Evolutionary conservation across 2,888 invertebrate species (phyloP), one percentile per base, ranked within the genome.

Genomic region (Chesias legatella): DNA sequence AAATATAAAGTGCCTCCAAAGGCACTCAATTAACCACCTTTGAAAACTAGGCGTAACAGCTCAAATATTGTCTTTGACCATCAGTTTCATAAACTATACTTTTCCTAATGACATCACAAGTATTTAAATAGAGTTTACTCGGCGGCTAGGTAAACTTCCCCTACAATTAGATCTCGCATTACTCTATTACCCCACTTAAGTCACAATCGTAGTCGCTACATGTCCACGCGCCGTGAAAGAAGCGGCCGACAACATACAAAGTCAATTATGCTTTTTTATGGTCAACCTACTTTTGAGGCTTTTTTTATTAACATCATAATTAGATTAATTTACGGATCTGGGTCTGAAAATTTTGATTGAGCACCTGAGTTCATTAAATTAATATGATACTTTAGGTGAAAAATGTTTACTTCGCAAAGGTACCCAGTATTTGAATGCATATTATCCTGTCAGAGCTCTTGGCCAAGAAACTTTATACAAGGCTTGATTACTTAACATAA

Each of bases 241-340:
- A 44, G 39, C 31, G 21, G 43, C 36, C 43, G 41, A 46, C 38
- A 32, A 48, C 44, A 48, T 45, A 44, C 48, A 47, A 34, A 50
- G 46, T 39, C 47, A 56, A 52, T 54, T 52, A 54, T 44, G 44
- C 40, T 47, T 48, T 49, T 53, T 50, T 53, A 53, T 46, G 31
- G 46, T 37, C 46, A 51, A 43, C 51, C 56, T 50, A 53, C 43
- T 51, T 56, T 38, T 28, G 13, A 22, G 24, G 32, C 21, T 23
- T 41, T 34, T 51, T 46, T 48, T 40, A 44, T 32, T 35, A 34
- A 31, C 36, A 40, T 43, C 43, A 31, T 41, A 46, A 42, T 46
- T 33, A 34, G 24, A 32, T 35, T 32, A 38, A 42, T 46, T 34
- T 43, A 44, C 36, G 31, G 30, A 36, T 20, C 6, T 36, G 28